A percentile compares a stretch with the other conserved stretches of the same genome.
phyloP scores from a whole-genome alignment of 2,888 invertebrate species.

The Acheta domesticus region DNA sequence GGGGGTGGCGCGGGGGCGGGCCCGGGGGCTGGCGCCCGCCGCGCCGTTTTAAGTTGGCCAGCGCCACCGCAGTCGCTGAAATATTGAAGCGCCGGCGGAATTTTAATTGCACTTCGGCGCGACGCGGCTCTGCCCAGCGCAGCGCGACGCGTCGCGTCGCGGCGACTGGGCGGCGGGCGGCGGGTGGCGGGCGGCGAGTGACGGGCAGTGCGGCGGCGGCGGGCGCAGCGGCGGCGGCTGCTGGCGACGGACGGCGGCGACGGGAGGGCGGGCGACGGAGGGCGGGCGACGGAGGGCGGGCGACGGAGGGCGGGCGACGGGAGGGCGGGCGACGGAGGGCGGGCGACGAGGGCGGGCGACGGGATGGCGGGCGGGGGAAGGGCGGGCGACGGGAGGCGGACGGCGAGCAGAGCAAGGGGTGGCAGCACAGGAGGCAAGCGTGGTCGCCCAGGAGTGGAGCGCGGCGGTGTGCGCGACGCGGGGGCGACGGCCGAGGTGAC shows the following conservation, averaged over 20 bases:
- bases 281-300: too few relatives aligned
- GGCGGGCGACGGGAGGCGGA: neutral
- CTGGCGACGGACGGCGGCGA: too few relatives aligned
- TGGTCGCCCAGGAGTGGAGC: too few relatives aligned
- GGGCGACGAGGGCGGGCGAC: neutral
- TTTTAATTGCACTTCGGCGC: neutral
- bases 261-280: too few relatives aligned
- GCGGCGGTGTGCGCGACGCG: too few relatives aligned
- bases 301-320: neutral
- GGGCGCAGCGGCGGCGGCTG: too few relatives aligned
- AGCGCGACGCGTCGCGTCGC: neutral
- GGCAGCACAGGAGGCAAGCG: too few relatives aligned
- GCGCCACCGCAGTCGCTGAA: slow-evolving; percentile 7
- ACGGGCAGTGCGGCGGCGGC: too few relatives aligned
- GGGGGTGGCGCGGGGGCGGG: too few relatives aligned
- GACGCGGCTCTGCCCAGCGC: neutral
- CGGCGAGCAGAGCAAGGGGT: too few relatives aligned
- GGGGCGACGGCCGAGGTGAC: neutral
- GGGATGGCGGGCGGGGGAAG: neutral
- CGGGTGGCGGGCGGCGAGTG: neutral
- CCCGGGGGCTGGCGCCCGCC: neutral
- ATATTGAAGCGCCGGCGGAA: slow-evolving; percentile 18
- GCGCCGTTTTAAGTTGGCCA: neutral
- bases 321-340: neutral
- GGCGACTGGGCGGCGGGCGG: neutral